Evolutionary conservation across 2,888 invertebrate genomes (phyloP).

Genomic region (Aspidapion aeneum): DNA sequence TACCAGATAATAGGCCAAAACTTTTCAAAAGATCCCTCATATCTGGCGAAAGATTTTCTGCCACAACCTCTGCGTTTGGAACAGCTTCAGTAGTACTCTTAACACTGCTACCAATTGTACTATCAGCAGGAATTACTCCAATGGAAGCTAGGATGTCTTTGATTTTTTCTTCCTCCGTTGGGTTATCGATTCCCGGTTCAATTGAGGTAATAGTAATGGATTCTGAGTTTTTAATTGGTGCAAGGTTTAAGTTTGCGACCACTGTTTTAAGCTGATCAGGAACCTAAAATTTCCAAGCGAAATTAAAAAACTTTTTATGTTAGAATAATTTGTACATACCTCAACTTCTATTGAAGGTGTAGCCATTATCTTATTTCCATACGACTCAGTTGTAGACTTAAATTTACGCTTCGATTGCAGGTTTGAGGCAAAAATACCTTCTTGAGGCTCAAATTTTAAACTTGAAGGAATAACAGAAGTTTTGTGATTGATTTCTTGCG

Average conservation of each 20-base stretch:
- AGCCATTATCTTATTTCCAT: not conserved
- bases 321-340: conserved; percentile 6
- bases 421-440: conserved; percentile 9
- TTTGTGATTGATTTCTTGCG: conserved; percentile 25
- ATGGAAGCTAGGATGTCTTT: conserved; percentile 48
- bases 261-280: conserved; percentile 35
- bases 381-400: too few relatives aligned
- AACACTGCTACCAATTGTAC: conserved; percentile 24
- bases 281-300: conserved; percentile 24
- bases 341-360: conserved; percentile 25
- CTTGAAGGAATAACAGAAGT: conserved; percentile 19
- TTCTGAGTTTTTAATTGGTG: conserved; percentile 18
- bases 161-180: conserved; percentile 32
- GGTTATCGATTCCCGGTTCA: conserved; percentile 10
- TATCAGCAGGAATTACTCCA: conserved; percentile 38
- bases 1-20: conserved; percentile 47
- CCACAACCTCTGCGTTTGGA: conserved; percentile 43
- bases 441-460: conserved; percentile 6
- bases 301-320: not conserved
- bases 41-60: conserved; percentile 44
- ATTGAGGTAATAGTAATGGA: conserved; percentile 9
- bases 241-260: conserved; percentile 36
- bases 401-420: too few relatives aligned
- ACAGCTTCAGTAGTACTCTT: conserved; percentile 32
- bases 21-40: conserved; percentile 49